Conservation (phyloP, 2,888 invertebrate genomes). For the Diarsia brunnea region DNA sequence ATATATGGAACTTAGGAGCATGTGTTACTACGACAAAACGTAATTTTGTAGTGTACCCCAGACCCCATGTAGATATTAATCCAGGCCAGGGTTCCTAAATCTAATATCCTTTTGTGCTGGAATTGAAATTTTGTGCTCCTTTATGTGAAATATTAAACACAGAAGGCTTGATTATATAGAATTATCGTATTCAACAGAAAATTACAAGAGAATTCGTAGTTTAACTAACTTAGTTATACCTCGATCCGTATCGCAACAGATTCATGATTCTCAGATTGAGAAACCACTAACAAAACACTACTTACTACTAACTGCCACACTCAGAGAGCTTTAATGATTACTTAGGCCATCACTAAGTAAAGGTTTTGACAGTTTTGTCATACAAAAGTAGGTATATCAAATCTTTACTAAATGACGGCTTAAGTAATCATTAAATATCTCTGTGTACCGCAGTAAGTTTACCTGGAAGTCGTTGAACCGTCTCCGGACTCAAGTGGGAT, state of each 20-base stretch:
- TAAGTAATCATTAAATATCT: no score
- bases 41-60: slow-evolving; percentile 38
- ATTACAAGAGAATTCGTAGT: neutral
- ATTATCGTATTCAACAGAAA: neutral
- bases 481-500: no score
- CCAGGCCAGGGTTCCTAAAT: slow-evolving; percentile 3
- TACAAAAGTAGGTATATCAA: no score
- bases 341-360: no score
- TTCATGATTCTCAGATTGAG: slow-evolving; percentile 11
- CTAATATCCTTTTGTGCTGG: neutral
- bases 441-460: no score
- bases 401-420: no score
- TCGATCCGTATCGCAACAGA: neutral
- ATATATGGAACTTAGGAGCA: slow-evolving; percentile 45
- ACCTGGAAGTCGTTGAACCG: no score
- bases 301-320: no score
- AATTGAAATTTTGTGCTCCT: neutral
- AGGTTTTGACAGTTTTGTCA: no score
- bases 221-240: neutral
- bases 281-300: neutral
- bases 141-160: neutral
- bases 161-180: neutral
- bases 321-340: no score
- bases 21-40: slow-evolving; percentile 28
- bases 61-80: slow-evolving; percentile 7